Base-by-base conservation (phyloP, 2,113 vertebrate species). In the Jacana jacana region DNA sequence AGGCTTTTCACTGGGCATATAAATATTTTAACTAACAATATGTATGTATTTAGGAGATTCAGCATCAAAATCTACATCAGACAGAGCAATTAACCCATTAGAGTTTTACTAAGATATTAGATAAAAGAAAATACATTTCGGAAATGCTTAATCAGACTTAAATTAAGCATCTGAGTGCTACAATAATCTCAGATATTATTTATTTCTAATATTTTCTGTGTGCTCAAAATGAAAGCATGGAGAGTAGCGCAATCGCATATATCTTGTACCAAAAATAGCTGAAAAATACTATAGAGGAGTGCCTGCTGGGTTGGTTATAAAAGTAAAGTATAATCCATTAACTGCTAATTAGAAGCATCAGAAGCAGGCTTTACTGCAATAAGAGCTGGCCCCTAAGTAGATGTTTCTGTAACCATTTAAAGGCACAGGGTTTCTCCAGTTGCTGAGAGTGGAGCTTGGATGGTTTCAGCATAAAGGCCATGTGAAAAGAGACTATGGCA, bases 401-500 rank as follows among this genome's bases (percentile, higher is more conserved):
- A 93, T 72, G 96, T 93, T 97, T 91, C 40, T 97, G 89, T 95
- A 92, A 96, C 97, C 93, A 94, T 84, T 95, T 97, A 97, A 97
- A 98, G 97, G 93, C 97, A 97, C 79, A 69, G 95, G 88, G 95
- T 95, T 89, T 95, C 81, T 96, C 86, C 96, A 86, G 92, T 97
- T 97, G 97, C 97, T 97, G 90, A 96, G 95, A 96, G 87, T 49
- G 89, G 95, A 76, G 86, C 81, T 91, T 94, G 94, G 96, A 95
- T 96, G 94, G 91, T 95, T 98, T 97, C 96, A 97, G 85, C 79
- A 95, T 94, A 97, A 97, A 97, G 96, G 95, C 93, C 95, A 95
- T 88, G 96, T 97, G 98, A 97, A 97, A 94, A 96, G 91, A 91
- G 81, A 60, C 90, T 15, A 51, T 98, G 98, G 98, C 97, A 97